Evolutionary conservation across 2,113 vertebrate genomes (phyloP).

Genomic region (Epinephelus moara): DNA sequence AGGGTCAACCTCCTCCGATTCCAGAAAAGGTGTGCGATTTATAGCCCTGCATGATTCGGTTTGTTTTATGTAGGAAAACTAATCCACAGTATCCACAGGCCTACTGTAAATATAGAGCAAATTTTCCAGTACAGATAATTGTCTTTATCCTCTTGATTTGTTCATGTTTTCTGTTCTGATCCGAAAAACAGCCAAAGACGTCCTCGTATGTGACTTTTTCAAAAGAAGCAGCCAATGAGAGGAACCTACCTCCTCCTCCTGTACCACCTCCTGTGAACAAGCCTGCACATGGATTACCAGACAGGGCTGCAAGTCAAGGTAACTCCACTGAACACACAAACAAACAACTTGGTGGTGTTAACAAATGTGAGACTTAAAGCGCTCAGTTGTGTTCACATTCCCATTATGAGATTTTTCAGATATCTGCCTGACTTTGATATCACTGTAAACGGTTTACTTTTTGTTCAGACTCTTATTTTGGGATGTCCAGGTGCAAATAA

Average conservation of each 20-base stretch:
- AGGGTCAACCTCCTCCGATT: slow-evolving; percentile 77
- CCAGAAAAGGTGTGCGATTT: slow-evolving; percentile 75
- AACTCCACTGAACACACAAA: slow-evolving; percentile 3
- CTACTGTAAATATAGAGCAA: neutral
- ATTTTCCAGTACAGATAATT: neutral
- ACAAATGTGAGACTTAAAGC: neutral
- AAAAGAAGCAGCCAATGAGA: slow-evolving; percentile 77
- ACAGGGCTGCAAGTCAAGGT: slow-evolving; percentile 84
- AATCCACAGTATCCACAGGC: too few relatives aligned
- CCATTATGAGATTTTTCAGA: neutral
- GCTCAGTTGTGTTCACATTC: slow-evolving; percentile 1
- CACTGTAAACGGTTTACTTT: neutral
- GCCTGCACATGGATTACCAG: slow-evolving; percentile 69
- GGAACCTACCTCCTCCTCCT: slow-evolving; percentile 78
- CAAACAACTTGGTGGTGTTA: neutral
- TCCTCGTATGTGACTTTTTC: slow-evolving; percentile 77
- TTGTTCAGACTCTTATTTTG: neutral
- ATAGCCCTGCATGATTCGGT: neutral
- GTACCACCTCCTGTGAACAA: slow-evolving; percentile 75
- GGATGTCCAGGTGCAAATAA: neutral
- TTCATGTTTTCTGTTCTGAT: slow-evolving; percentile 10
- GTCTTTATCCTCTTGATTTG: neutral
- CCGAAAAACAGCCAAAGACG: slow-evolving; percentile 79
- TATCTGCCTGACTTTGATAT: neutral
- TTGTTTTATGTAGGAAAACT: neutral